A percentile compares a stretch with the other conserved stretches of the same genome.
Evolutionary conservation across 2,888 invertebrate species (phyloP).

Genomic region (Iphiclides podalirius): DNA sequence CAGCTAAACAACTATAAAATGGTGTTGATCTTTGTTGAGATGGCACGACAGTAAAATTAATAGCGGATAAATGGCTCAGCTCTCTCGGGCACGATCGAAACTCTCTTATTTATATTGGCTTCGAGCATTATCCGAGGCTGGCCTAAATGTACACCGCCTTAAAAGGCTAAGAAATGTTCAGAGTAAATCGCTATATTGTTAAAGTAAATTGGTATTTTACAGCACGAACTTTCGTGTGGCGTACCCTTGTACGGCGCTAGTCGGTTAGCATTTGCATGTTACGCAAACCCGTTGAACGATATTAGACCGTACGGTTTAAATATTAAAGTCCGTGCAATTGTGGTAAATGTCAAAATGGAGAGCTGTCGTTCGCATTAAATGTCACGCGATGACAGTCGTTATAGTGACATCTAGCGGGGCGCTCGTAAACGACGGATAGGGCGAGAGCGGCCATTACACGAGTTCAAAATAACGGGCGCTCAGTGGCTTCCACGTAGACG

Average conservation of each 20-base stretch:
- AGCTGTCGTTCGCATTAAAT: slow-evolving; percentile 46
- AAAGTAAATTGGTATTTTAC: slow-evolving; percentile 75
- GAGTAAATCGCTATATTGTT: slow-evolving; percentile 73
- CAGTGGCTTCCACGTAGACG: slow-evolving; percentile 14
- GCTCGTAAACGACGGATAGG: slow-evolving; percentile 33
- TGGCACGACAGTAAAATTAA: slow-evolving; percentile 51
- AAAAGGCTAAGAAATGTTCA: slow-evolving; percentile 63
- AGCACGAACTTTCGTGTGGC: slow-evolving; percentile 63
- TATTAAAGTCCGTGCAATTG: slow-evolving; percentile 15
- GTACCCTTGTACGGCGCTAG: slow-evolving; percentile 51
- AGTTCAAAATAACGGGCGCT: slow-evolving; percentile 30
- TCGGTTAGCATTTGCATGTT: slow-evolving; percentile 31
- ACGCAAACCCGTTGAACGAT: slow-evolving; percentile 25
- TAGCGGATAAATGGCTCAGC: slow-evolving; percentile 46
- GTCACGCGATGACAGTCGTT: slow-evolving; percentile 60
- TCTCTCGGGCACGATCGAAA: slow-evolving; percentile 36
- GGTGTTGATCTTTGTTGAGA: slow-evolving; percentile 36
- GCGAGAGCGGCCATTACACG: slow-evolving; percentile 29
- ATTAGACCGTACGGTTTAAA: slow-evolving; percentile 32
- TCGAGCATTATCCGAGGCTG: slow-evolving; percentile 55
- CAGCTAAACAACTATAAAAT: slow-evolving; percentile 33
- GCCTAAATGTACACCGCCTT: slow-evolving; percentile 63
- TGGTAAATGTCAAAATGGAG: slow-evolving; percentile 31
- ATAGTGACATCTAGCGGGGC: slow-evolving; percentile 55
- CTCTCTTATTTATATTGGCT: slow-evolving; percentile 50